Conservation (phyloP, 2,113 vertebrate genomes). For the Stigmatopora nigra region DNA sequence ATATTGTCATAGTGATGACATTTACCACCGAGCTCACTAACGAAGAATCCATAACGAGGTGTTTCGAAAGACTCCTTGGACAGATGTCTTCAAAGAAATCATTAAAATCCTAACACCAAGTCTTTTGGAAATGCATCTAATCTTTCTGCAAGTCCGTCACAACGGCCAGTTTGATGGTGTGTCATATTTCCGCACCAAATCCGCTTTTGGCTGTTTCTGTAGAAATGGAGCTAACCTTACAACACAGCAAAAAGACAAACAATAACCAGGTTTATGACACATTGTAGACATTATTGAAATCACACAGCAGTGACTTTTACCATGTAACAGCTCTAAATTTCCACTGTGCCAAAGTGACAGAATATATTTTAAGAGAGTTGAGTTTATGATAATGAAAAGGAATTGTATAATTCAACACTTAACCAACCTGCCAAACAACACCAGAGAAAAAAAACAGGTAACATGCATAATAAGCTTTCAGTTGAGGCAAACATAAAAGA, state of each 20-base stretch:
- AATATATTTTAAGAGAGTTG: not conserved
- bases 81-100: not conserved
- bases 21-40: not conserved
- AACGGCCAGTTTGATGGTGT: not conserved
- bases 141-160: not conserved
- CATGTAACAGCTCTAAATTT: not conserved
- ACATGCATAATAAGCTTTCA: not conserved
- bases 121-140: not conserved
- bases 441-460: not conserved
- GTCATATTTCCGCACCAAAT: too few species aligned
- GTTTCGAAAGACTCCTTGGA: not conserved
- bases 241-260: too few species aligned
- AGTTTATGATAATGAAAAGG: not conserved
- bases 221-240: too few species aligned
- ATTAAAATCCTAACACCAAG: not conserved
- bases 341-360: not conserved
- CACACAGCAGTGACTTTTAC: not conserved
- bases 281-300: not conserved
- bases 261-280: too few species aligned
- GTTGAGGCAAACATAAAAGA: not conserved
- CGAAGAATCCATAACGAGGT: not conserved
- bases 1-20: not conserved
- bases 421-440: not conserved
- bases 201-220: too few species aligned
- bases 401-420: not conserved